Evolutionary conservation across 2,113 vertebrate species (phyloP).

Genomic region (Muntiacus muntjak): DNA sequence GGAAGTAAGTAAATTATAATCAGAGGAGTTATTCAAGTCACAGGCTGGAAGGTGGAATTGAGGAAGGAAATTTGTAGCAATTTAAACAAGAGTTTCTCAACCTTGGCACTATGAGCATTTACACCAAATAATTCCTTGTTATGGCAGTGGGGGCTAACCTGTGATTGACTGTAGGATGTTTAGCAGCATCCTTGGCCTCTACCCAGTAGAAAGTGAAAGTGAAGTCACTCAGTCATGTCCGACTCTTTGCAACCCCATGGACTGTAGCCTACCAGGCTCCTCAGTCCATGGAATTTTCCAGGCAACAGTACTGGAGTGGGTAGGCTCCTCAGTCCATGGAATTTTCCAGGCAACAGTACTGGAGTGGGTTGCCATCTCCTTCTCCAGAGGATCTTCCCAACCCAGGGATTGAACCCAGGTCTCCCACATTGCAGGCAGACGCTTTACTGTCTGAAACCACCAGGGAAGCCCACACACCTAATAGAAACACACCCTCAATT

Average conservation of each 20-base stretch:
- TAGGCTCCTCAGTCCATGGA: not conserved
- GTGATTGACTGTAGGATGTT: not conserved
- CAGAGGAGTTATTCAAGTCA: not conserved
- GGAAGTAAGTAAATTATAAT: not conserved
- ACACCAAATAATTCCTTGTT: not conserved
- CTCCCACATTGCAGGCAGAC: not conserved
- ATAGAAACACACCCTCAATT: not conserved
- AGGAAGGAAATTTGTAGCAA: not conserved
- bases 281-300: not conserved
- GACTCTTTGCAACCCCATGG: not conserved
- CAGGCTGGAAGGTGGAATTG: not conserved
- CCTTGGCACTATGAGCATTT: not conserved
- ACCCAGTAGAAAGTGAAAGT: not conserved
- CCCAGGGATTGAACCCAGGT: not conserved
- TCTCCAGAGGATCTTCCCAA: not conserved
- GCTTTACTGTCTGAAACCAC: not conserved
- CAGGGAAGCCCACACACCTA: not conserved
- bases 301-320: not conserved
- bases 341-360: not conserved
- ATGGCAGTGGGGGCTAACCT: not conserved
- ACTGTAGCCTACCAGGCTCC: not conserved
- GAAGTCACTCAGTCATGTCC: not conserved
- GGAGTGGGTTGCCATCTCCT: not conserved
- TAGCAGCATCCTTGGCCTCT: not conserved
- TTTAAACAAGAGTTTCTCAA: not conserved